Evolutionary conservation across 2,888 invertebrate species (phyloP).

Genomic region (Lasioglossum leucozonium): DNA sequence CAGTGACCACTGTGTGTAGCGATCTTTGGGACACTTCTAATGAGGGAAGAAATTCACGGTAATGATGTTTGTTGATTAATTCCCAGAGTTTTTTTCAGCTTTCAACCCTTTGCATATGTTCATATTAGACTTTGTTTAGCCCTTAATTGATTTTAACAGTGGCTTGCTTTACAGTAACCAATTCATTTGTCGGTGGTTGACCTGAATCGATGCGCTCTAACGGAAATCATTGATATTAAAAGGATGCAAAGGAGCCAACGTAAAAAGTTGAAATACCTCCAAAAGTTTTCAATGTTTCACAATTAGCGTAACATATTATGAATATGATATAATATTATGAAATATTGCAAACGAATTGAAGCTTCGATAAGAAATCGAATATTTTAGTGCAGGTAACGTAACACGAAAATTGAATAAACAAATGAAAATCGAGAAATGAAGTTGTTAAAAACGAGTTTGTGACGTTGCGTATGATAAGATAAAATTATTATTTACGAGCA

Average conservation of each 20-base stretch:
- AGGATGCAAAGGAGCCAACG: background rate
- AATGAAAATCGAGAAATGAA: background rate
- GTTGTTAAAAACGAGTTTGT: background rate
- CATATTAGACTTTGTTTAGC: background rate
- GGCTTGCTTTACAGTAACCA: background rate
- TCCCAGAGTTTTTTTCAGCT: too few species aligned
- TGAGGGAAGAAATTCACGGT: background rate
- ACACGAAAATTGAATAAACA: background rate
- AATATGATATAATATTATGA: background rate
- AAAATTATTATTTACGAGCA: background rate
- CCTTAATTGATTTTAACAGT: background rate
- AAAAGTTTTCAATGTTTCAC: background rate
- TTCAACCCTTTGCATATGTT: background rate
- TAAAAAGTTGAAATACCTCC: background rate
- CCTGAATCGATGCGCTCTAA: too few species aligned
- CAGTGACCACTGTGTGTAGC: conserved; percentile 90
- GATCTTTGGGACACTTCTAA: conserved; percentile 84
- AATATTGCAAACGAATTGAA: background rate
- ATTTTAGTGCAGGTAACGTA: background rate
- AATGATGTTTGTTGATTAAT: background rate
- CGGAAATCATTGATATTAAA: background rate
- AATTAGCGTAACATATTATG: conserved; percentile 8
- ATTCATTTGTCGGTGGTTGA: too few species aligned
- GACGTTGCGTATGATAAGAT: background rate
- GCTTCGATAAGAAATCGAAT: background rate